phyloP scores from a whole-genome alignment of 2,797 vertebrate species.

The Brachyrhaphis roseni region DNA sequence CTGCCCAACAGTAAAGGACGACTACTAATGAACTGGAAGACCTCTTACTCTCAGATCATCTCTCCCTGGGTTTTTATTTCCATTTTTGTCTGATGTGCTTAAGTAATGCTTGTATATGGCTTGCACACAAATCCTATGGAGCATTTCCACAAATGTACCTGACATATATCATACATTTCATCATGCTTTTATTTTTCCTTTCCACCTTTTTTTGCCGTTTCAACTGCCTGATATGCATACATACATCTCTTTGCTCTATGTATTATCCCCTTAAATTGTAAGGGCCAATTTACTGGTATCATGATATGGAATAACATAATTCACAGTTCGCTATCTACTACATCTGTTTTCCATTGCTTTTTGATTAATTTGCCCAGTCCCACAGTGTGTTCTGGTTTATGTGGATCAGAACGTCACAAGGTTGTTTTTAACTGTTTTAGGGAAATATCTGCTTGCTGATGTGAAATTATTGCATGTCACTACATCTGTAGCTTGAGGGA shows the following conservation, averaged over 20 bases:
- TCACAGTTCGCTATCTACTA: slow-evolving; percentile 11
- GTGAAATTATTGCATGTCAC: slow-evolving; percentile 28
- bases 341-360: slow-evolving; percentile 8
- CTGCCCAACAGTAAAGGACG: slow-evolving; percentile 41
- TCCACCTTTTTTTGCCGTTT: neutral
- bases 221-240: neutral
- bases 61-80: neutral
- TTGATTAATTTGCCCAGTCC: slow-evolving; percentile 38
- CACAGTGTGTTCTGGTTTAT: neutral
- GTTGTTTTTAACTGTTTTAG: slow-evolving; percentile 9
- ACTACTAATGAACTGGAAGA: slow-evolving; percentile 64
- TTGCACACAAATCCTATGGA: neutral
- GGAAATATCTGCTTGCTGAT: slow-evolving; percentile 17
- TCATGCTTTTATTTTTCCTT: neutral
- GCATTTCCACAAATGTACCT: neutral
- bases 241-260: neutral
- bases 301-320: neutral
- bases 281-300: neutral
- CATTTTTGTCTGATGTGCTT: neutral
- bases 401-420: neutral
- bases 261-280: neutral
- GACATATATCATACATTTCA: neutral
- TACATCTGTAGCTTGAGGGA: slow-evolving; percentile 10
- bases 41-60: slow-evolving; percentile 5
- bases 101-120: neutral